Conservation (phyloP, 2,113 vertebrate species). For the Lamprotornis superbus region DNA sequence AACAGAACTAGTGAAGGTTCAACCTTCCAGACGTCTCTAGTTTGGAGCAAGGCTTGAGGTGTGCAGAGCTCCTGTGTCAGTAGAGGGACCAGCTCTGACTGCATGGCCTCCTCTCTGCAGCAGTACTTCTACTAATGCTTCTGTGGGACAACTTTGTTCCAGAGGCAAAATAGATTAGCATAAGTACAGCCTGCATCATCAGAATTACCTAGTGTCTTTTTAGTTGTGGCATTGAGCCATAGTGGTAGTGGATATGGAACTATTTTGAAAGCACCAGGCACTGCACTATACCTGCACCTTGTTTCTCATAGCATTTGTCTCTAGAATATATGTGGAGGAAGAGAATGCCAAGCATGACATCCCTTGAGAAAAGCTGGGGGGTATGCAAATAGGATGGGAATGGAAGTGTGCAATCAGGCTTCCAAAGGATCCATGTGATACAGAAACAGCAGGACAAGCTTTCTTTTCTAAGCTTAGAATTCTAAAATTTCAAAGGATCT, state of each 20-base stretch:
- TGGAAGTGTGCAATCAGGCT: neutral
- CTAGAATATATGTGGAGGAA: neutral
- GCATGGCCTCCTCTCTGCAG: neutral
- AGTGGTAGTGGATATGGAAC: neutral
- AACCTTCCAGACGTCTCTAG: neutral
- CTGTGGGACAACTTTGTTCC: neutral
- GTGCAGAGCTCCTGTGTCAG: fast-evolving
- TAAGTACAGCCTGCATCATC: neutral
- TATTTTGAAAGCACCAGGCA: neutral
- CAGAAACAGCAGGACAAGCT: neutral
- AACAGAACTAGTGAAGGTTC: neutral
- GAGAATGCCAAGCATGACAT: neutral
- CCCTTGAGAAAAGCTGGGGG: neutral
- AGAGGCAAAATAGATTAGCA: neutral
- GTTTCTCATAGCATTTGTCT: neutral
- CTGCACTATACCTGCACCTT: neutral
- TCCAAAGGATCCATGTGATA: neutral
- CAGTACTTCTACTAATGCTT: neutral
- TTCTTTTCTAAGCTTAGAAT: neutral
- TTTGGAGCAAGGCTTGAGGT: neutral
- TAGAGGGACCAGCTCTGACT: neutral
- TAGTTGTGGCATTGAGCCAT: neutral
- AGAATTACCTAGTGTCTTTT: neutral
- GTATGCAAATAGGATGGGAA: neutral
- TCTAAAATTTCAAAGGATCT: neutral